Base-by-base conservation (phyloP, 2,888 invertebrate species). In the Drosophila mimetica region DNA sequence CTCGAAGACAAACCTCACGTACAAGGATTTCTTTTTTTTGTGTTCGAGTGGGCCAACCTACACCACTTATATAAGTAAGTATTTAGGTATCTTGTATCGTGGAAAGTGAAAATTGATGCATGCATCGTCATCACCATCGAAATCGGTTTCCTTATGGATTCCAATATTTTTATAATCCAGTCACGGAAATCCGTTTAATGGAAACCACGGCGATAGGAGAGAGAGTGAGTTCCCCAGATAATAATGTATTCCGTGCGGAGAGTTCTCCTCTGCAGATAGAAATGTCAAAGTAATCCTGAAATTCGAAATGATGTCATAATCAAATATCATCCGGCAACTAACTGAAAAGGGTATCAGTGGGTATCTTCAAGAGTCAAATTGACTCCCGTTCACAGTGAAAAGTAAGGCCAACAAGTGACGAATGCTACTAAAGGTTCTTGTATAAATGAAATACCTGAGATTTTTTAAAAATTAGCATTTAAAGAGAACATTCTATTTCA, bases 1-100 rank as follows among this genome's bases (percentile, higher is more conserved):
- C 85, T 86, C 88, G 50, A 86, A 88, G 73, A 53, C 75, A 86
- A 82, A 88, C 85, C 88, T 86, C 85, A 86, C 85, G 85, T 86
- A 88, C 77, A 83, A 83, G 87, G 82, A 82, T 82, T 82, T 82
- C 76, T 72, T 59, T 74, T 71, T 39, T 46, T 30, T 71, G 36
- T 20, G 9, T 18, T 25, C 25, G 69, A 34, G 22, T 47, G 42
- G 71, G 28, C 42, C 48, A 54, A 32, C 53, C 44, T 54, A 60
- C 53, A 65, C 57, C 67, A 73, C 79, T 86, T 82, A 82, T 41
- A 78, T 82, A 86, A 86, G 61, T 71, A 61, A 61, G 73, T 65
- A 65, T 65, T 69, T 61, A 69, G 60, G 69, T 84, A 76, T 80
- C 81, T 86, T 55, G 71, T 64, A 52, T 64, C 51, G 69, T 66